phyloP scores from a whole-genome alignment of 2,888 invertebrate genomes.

The Geophilus truncorum region DNA sequence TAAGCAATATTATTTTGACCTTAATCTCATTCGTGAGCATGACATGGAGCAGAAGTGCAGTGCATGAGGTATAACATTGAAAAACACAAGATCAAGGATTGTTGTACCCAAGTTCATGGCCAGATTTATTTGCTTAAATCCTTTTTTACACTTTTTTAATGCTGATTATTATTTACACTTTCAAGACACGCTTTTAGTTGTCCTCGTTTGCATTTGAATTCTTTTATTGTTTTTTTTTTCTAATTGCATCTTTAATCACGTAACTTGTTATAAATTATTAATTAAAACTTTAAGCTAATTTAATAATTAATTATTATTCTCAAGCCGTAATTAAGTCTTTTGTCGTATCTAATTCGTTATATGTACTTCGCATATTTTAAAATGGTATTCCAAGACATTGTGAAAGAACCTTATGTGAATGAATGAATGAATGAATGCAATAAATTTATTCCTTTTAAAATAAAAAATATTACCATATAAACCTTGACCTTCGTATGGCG shows the following conservation, averaged over 20 bases:
- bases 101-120: constrained; percentile 13
- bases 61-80: constrained; percentile 1
- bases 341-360: neutral
- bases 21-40: constrained; percentile 8
- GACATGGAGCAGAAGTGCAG: neutral
- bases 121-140: neutral
- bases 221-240: neutral
- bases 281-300: neutral
- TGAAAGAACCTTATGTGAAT: neutral
- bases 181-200: neutral
- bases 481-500: neutral
- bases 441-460: neutral
- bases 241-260: neutral
- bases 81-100: constrained; percentile 8
- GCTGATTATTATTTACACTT: neutral
- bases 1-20: constrained; percentile 3
- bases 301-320: neutral
- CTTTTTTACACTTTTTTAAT: neutral
- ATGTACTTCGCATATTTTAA: no score
- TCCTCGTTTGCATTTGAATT: neutral
- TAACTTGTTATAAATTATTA: neutral
- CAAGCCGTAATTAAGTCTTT: neutral
- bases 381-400: no score
- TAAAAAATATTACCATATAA: neutral
- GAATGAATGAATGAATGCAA: neutral